Evolutionary conservation across 2,888 invertebrate species (phyloP), one percentile per base, ranked within the genome.

Genomic region (Hirtodrosophila trivittata): DNA sequence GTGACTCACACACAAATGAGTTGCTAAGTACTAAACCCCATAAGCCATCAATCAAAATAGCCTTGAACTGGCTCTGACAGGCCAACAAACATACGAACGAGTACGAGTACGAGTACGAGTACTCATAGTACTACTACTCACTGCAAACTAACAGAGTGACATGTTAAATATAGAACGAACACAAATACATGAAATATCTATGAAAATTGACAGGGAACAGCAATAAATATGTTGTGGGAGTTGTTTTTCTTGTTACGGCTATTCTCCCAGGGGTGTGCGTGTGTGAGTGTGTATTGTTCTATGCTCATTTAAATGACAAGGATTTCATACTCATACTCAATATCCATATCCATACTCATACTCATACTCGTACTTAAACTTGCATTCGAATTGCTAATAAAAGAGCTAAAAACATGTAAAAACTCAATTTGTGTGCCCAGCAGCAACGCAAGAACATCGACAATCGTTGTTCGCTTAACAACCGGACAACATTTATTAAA

Each of bases 21-120:
- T 18, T 37, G 35, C 33, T 45, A 25, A 45, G 45, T 32, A 41
- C 38, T 52, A 16, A 47, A 33, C 26, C 67, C 54, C 35, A 60
- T 58, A 64, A 39, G 72, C 69, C 78, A 80, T 80, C 80, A 85
- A 80, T 80, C 80, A 83, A 86, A 74, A 46, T 66, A 76, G 68
- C 86, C 86, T 86, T 81, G 80, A 78, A 76, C 71, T 56, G 73
- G 12, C 50, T 63, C 18, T 75, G 82, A 66, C 86, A 77, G 82
- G 21, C 55, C 39, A 46, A 54, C 43, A 16, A 35, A 49, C 45
- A 43, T 8, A 52, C 28, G n/a, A n/a, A 28, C 28, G 5, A 1
- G 5, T n/a, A 28, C 28, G 5, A 1, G 5, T n/a, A 28, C 28
- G 1, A 9, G 9, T 28, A 28, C 2, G 1, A 21, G 18, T 39